phyloP scores from a whole-genome alignment of 1,140 invertebrate genomes.

The Halesus radiatus region DNA sequence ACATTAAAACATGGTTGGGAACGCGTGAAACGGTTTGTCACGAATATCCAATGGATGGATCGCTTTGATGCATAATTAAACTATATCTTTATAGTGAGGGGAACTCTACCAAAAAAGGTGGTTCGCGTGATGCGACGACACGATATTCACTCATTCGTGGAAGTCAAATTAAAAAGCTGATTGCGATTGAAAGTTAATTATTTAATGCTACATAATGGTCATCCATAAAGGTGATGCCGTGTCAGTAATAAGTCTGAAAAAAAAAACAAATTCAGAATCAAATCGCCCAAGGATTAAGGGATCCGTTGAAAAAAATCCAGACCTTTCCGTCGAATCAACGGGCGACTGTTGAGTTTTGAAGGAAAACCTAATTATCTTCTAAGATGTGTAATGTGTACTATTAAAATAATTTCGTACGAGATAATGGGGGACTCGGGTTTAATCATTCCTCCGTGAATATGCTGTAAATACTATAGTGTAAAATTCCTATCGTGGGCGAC shows the following conservation, averaged over 20 bases:
- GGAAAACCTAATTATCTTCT: slow-evolving; percentile 54
- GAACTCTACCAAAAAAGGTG: not conserved
- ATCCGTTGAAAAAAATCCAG: slow-evolving; percentile 39
- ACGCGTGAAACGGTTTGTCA: slow-evolving; percentile 55
- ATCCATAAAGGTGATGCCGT: slow-evolving; percentile 47
- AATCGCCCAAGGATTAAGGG: slow-evolving; percentile 44
- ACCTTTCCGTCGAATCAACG: slow-evolving; percentile 40
- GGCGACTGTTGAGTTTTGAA: slow-evolving; percentile 13
- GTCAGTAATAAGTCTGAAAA: slow-evolving; percentile 24
- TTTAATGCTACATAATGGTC: slow-evolving; percentile 55
- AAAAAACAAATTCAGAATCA: slow-evolving; percentile 11
- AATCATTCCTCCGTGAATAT: slow-evolving; percentile 12
- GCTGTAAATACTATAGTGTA: slow-evolving; percentile 22
- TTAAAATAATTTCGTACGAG: slow-evolving; percentile 54
- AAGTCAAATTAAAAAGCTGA: slow-evolving; percentile 55
- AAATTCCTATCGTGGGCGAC: slow-evolving; percentile 42
- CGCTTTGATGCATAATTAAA: not conserved
- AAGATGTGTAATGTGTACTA: slow-evolving; percentile 55
- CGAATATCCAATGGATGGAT: slow-evolving; percentile 36
- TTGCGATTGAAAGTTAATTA: slow-evolving; percentile 53
- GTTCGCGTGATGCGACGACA: slow-evolving; percentile 36
- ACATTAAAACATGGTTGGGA: slow-evolving; percentile 5
- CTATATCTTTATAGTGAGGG: not conserved
- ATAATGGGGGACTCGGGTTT: slow-evolving; percentile 48
- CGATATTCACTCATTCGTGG: slow-evolving; percentile 56